These are phyloP conservation scores for Notarius quadriscutis DNA, from an alignment of 2,113 vertebrate species.

Conservation along the genomic window DNA sequence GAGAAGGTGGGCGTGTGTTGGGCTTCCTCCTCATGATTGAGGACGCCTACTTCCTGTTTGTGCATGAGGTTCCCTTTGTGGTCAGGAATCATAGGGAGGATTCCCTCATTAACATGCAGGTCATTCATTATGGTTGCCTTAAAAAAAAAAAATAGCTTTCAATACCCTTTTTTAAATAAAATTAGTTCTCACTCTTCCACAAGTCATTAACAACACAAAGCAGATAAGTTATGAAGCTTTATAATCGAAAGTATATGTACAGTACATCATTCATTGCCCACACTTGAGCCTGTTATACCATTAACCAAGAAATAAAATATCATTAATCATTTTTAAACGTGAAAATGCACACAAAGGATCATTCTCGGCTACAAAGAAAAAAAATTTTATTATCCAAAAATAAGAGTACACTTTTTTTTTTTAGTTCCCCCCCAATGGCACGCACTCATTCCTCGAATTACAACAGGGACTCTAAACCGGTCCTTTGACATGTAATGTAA, in stretches of 20 bases:
- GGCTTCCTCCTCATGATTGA: constrained; percentile 27
- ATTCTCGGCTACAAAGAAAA: not conserved
- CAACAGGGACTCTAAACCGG: not conserved
- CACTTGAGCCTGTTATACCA: not conserved
- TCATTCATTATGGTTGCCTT: not conserved
- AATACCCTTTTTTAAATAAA: too few relatives aligned
- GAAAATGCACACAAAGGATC: not conserved
- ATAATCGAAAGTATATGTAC: not conserved
- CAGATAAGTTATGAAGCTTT: not conserved
- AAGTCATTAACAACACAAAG: not conserved
- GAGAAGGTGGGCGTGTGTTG: not conserved
- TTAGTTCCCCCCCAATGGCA: not conserved
- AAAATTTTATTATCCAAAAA: not conserved
- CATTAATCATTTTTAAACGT: not conserved
- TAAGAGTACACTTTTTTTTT: not conserved
- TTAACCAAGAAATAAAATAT: not conserved
- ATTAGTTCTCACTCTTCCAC: too few relatives aligned
- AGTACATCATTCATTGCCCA: not conserved
- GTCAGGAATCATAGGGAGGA: constrained; percentile 22
- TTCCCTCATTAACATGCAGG: constrained; percentile 20
- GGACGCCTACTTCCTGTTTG: constrained; percentile 13
- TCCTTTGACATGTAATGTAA: not conserved
- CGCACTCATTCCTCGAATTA: not conserved
- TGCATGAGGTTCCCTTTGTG: constrained; percentile 23
- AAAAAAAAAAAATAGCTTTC: too few relatives aligned